Percentiles rank a stretch among this genome's conserved stretches.
These are phyloP conservation scores for Eulacestoma nigropectus DNA, from an alignment of 2,113 vertebrate genomes.

Conservation along the genomic window DNA sequence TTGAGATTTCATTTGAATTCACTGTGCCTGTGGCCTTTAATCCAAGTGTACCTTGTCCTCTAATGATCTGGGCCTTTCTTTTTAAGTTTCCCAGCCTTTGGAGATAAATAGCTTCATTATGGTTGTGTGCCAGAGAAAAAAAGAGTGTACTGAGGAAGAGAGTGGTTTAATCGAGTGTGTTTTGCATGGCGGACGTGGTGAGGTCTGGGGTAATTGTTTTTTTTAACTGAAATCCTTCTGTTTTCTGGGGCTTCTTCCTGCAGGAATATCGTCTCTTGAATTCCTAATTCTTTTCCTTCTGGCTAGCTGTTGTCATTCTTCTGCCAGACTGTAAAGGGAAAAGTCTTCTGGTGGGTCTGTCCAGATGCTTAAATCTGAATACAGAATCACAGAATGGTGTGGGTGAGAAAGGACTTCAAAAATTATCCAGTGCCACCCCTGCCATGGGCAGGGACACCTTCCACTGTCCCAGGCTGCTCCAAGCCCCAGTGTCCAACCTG, in stretches of 20 bases:
- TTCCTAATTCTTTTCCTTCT: background rate
- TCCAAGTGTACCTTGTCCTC: background rate
- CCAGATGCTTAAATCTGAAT: background rate
- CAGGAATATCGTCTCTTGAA: background rate
- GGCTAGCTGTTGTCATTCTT: background rate
- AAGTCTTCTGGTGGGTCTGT: background rate
- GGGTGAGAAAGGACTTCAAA: background rate
- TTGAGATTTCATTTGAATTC: slow-evolving; percentile 7
- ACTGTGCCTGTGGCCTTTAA: background rate
- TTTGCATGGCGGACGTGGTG: background rate
- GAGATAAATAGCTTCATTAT: background rate
- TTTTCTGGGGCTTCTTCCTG: background rate
- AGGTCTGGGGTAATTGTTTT: background rate
- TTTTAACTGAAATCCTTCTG: background rate
- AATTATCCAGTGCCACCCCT: rapidly evolving
- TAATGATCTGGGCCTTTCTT: background rate
- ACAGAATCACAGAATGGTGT: background rate
- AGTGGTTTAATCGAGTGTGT: background rate
- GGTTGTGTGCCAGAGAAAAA: background rate
- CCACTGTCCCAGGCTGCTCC: background rate
- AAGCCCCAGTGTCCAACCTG: rapidly evolving
- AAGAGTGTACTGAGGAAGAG: background rate
- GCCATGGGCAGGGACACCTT: background rate
- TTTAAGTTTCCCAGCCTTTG: background rate
- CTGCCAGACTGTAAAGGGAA: background rate